These are phyloP conservation scores for Rhinophrynus dorsalis DNA, from an alignment of 2,797 vertebrate genomes.

Conservation along the genomic window DNA sequence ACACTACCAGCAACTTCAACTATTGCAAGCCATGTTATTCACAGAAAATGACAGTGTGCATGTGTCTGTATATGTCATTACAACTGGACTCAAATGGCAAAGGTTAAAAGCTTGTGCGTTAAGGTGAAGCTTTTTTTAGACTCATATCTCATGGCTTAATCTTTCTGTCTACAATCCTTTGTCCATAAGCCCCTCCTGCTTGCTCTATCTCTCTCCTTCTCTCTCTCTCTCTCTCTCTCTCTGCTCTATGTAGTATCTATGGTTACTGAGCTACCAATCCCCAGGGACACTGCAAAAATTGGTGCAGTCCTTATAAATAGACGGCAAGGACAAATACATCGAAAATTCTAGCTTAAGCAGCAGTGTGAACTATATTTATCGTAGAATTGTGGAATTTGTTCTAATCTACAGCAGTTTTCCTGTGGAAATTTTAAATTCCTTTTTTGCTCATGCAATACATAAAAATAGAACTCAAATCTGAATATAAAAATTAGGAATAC, in stretches of 20 bases:
- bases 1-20: too few relatives aligned
- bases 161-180: background rate
- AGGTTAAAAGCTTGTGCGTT: background rate
- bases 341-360: background rate
- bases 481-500: too few relatives aligned
- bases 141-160: background rate
- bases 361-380: background rate
- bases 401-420: too few relatives aligned
- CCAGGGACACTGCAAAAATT: background rate
- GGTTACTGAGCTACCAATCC: conserved; percentile 1
- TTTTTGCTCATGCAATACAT: too few relatives aligned
- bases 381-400: background rate
- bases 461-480: too few relatives aligned
- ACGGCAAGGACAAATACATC: background rate
- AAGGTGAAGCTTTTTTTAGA: background rate
- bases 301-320: conserved; percentile 8
- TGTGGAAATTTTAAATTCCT: too few relatives aligned
- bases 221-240: too few relatives aligned
- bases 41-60: too few relatives aligned
- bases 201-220: too few relatives aligned
- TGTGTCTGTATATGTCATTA: too few relatives aligned
- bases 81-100: background rate
- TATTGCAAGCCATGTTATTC: too few relatives aligned
- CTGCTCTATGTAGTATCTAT: conserved; percentile 6
- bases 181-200: conserved; percentile 4